phyloP scores from a whole-genome alignment of 2,113 vertebrate genomes.

The Geococcyx californianus region DNA sequence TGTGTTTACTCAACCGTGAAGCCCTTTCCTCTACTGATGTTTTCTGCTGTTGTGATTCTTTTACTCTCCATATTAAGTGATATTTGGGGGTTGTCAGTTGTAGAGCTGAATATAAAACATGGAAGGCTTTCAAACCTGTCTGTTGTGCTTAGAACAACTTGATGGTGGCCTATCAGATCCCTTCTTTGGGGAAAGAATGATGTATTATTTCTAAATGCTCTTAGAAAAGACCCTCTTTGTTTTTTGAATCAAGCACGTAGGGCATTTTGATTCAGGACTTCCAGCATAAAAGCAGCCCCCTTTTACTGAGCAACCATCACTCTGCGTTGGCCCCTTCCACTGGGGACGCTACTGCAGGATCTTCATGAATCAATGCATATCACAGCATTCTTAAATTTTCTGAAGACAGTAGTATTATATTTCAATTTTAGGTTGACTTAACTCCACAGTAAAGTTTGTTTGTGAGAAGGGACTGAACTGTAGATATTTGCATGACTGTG shows the following conservation, averaged over 20 bases:
- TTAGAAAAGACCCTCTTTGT: not conserved
- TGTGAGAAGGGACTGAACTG: not conserved
- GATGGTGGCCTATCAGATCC: not conserved
- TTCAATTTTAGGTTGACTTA: not conserved
- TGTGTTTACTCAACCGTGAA: slow-evolving; percentile 29
- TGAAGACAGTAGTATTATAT: not conserved
- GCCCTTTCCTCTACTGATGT: slow-evolving; percentile 1
- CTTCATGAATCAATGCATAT: not conserved
- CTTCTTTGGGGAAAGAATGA: not conserved
- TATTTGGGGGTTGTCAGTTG: not conserved
- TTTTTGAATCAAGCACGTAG: not conserved
- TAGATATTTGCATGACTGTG: not conserved
- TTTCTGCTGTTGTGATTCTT: slow-evolving; percentile 40
- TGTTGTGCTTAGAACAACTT: not conserved
- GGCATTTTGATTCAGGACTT: not conserved
- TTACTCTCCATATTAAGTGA: not conserved
- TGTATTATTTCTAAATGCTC: too few species aligned
- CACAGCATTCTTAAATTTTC: not conserved
- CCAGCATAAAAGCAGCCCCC: not conserved
- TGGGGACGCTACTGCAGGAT: not conserved
- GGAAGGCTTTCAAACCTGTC: slow-evolving; percentile 5
- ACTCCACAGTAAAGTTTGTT: not conserved
- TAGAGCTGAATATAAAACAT: slow-evolving; percentile 9
- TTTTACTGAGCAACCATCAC: not conserved
- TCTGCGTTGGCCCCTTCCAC: not conserved